phyloP scores from a whole-genome alignment of 2,113 vertebrate species.

The Centropus unirufus region DNA sequence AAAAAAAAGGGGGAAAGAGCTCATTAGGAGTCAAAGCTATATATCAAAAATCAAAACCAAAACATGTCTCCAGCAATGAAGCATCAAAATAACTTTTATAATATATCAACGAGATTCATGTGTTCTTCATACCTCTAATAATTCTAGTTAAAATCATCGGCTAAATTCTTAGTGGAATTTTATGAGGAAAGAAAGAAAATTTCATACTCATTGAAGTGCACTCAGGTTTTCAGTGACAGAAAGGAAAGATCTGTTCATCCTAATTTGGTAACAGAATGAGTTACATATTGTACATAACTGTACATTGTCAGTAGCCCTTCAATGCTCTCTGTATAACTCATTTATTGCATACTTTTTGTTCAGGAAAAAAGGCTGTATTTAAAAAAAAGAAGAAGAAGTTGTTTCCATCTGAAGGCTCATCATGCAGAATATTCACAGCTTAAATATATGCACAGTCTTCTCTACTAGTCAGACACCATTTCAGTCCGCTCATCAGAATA shows the following conservation, averaged over 20 bases:
- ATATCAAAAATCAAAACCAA: constrained; percentile 23
- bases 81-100: constrained; percentile 21
- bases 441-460: constrained; percentile 72
- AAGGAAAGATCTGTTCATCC: background rate
- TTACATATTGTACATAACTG: background rate
- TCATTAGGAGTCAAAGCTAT: constrained; percentile 76
- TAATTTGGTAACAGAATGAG: constrained; percentile 16
- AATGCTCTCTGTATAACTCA: background rate
- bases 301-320: background rate
- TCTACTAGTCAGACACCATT: constrained; percentile 64
- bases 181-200: background rate
- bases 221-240: background rate
- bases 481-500: constrained; percentile 53
- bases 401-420: constrained; percentile 5
- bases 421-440: constrained; percentile 60
- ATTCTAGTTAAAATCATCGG: constrained; percentile 27
- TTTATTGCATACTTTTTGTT: constrained; percentile 45
- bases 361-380: background rate
- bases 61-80: constrained; percentile 23
- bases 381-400: background rate
- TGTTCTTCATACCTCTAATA: constrained; percentile 41
- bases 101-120: constrained; percentile 6
- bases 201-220: background rate
- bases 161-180: constrained; percentile 41
- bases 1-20: constrained; percentile 60